phyloP scores from a whole-genome alignment of 2,113 vertebrate species.

The Halcyon malimbica region DNA sequence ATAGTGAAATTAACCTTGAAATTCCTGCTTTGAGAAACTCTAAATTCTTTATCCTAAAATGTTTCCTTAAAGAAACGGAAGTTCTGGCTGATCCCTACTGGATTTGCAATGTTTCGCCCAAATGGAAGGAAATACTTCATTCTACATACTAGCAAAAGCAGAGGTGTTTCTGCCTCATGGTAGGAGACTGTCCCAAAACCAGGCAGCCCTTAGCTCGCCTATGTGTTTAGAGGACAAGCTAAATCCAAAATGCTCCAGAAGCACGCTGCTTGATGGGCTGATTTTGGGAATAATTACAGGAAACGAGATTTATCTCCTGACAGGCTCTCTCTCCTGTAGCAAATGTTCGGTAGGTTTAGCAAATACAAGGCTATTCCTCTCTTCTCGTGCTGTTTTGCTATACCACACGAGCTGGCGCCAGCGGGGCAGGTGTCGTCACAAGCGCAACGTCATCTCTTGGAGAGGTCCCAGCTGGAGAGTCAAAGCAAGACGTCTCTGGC shows the following conservation, averaged over 20 bases:
- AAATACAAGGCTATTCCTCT: neutral
- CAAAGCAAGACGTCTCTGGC: neutral
- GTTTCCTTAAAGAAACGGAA: neutral
- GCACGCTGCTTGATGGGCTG: neutral
- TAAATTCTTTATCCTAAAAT: neutral
- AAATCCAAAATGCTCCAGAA: neutral
- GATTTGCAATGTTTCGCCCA: neutral
- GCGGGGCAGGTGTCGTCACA: accelerated
- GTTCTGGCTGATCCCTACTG: neutral
- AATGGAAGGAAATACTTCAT: neutral
- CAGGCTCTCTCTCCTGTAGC: accelerated
- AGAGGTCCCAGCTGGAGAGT: neutral
- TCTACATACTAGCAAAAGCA: neutral
- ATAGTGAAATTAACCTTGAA: neutral
- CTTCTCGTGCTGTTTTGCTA: neutral
- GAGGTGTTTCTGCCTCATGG: neutral
- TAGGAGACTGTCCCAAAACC: neutral
- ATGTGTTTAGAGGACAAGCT: neutral
- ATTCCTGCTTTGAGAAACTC: neutral
- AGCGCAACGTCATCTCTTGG: neutral
- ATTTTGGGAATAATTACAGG: neutral
- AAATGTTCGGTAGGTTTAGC: neutral
- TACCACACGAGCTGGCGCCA: neutral
- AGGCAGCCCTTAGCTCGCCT: neutral
- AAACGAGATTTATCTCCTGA: neutral